phyloP scores from a whole-genome alignment of 2,113 vertebrate genomes.

The Salminus brasiliensis region DNA sequence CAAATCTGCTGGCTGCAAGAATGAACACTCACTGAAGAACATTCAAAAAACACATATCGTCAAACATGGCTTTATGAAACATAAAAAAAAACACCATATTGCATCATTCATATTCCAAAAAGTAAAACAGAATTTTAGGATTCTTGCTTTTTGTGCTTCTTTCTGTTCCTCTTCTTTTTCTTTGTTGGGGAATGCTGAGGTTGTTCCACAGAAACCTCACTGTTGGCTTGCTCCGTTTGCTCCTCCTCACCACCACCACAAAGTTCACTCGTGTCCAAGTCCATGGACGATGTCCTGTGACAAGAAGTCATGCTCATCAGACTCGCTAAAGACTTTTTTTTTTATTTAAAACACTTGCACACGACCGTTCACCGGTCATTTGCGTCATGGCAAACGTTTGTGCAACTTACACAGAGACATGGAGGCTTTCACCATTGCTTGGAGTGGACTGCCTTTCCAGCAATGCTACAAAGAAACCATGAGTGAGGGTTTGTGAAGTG shows the following conservation, averaged over 20 bases:
- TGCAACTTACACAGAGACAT: neutral
- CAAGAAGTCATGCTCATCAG: neutral
- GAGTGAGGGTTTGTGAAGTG: conserved; percentile 77
- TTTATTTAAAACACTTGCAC: too few species aligned
- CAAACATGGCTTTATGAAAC: neutral
- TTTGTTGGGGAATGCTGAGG: conserved; percentile 4
- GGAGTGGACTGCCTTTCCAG: conserved; percentile 74
- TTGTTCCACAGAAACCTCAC: neutral
- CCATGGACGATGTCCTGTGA: conserved; percentile 34
- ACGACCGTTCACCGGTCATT: too few species aligned
- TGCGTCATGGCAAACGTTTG: neutral
- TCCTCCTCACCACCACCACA: conserved; percentile 22
- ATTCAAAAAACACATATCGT: neutral
- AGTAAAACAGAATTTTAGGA: neutral
- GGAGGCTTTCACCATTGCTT: conserved; percentile 17
- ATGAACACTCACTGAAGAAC: too few species aligned
- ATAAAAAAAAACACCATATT: neutral
- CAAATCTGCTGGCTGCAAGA: too few species aligned
- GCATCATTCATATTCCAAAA: neutral
- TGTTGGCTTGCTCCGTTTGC: neutral
- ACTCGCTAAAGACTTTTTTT: too few species aligned
- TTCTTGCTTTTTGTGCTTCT: conserved; percentile 21
- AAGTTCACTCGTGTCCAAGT: neutral
- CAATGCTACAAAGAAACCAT: conserved; percentile 91
- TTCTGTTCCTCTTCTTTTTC: conserved; percentile 41